Base-by-base conservation (phyloP, 2,888 invertebrate species). In the Acleris cristana region DNA sequence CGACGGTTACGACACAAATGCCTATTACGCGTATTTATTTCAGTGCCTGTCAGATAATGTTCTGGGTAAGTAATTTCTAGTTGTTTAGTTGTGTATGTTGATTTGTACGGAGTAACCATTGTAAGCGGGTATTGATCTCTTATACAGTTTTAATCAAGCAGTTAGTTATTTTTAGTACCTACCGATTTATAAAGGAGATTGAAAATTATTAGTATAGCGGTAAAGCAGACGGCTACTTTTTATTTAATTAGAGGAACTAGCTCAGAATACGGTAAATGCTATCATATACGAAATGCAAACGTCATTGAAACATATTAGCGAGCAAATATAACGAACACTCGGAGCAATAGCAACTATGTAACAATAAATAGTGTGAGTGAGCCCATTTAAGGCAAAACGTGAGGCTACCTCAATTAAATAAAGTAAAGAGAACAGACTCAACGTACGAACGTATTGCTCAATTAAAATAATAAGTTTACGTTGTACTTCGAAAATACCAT, bases 301-400 rank as follows among this genome's bases (percentile, higher is more conserved):
- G 73, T 79, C 77, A 80, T 78, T 72, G 61, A 72, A 73, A 70
- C 77, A 77, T 76, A 80, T 80, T 77, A 73, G 73, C 71, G 65
- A 61, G 58, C 70, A 73, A 74, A 76, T 74, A 75, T 72, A 69
- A 73, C 70, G 66, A 71, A 69, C 70, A 66, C 70, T 72, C 61
- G 66, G 61, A 71, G 72, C 71, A 66, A 71, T 66, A 63, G 53
- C 52, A 60, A 56, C 58, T 52, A 34, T 66, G 55, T 52, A 66
- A 57, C 52, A 62, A 66, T 66, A 62, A 66, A 62, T 53, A 62
- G 57, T 56, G 64, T 55, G 60, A 63, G 60, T 59, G 52, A 54
- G 40, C 40, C 70, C 65, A 70, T 68, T 65, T 62, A 59, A 34
- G 55, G 55, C 52, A 48, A 45, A 62, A 57, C 44, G 55, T 23